These are phyloP conservation scores for Cavia porcellus DNA, from an alignment of 2,113 vertebrate genomes.

Conservation along the genomic window DNA sequence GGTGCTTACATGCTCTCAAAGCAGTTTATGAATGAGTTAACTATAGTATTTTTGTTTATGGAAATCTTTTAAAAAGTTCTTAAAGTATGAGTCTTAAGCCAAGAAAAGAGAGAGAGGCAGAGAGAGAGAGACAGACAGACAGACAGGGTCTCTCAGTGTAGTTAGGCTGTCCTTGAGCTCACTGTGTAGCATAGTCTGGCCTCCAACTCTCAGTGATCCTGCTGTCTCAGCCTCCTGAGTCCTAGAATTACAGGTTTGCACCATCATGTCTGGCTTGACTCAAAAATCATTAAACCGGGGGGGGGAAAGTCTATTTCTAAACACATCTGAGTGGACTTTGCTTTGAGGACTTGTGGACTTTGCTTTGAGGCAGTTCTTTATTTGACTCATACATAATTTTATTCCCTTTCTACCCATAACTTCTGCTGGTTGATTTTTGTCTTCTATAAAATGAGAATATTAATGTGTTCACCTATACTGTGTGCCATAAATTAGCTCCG, in stretches of 20 bases:
- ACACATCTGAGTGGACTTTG: background rate
- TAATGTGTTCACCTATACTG: too few species aligned
- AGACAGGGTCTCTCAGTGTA: background rate
- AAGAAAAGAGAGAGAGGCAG: background rate
- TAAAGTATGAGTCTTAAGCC: background rate
- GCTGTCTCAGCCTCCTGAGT: background rate
- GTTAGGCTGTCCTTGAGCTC: too few species aligned
- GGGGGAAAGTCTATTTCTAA: background rate
- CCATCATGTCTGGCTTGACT: background rate
- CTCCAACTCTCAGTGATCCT: background rate
- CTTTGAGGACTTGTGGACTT: background rate
- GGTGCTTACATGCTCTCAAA: background rate
- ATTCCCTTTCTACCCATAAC: rapidly evolving
- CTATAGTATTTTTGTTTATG: background rate
- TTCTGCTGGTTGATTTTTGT: background rate
- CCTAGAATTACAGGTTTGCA: background rate
- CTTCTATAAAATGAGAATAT: background rate
- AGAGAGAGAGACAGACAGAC: too few species aligned
- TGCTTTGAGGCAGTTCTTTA: background rate
- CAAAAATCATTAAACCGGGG: background rate
- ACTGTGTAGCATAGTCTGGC: too few species aligned
- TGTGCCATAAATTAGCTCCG: background rate
- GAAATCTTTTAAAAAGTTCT: constrained; percentile 20
- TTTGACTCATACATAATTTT: background rate
- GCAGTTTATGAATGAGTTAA: background rate